Conservation (phyloP, 2,888 invertebrate genomes). For the Andrena minutula region DNA sequence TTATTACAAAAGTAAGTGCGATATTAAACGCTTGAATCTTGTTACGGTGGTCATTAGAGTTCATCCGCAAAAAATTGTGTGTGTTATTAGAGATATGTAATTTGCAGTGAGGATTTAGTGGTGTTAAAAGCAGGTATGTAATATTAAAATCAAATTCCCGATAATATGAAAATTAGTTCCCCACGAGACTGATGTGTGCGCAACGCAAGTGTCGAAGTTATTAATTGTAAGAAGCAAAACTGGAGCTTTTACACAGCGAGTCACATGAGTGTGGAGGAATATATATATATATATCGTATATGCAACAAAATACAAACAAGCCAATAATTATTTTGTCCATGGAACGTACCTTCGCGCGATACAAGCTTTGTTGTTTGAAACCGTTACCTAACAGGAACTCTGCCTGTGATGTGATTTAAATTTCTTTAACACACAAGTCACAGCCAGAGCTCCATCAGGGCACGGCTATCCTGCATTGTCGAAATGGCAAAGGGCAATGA, state of each 20-base stretch:
- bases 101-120: background rate
- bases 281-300: background rate
- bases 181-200: background rate
- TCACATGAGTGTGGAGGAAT: background rate
- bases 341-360: slow-evolving; percentile 73
- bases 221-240: background rate
- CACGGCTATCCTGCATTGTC: slow-evolving; percentile 74
- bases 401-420: slow-evolving; percentile 95
- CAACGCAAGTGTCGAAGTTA: background rate
- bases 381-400: slow-evolving; percentile 93
- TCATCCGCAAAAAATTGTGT: no score
- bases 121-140: slow-evolving; percentile 29
- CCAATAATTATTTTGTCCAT: slow-evolving; percentile 56
- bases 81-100: background rate
- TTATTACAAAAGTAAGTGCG: background rate
- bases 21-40: no score
- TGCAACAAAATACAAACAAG: slow-evolving; percentile 37
- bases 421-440: slow-evolving; percentile 90
- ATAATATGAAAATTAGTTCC: background rate
- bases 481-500: slow-evolving; percentile 57
- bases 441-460: slow-evolving; percentile 91
- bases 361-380: slow-evolving; percentile 75
- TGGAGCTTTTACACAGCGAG: background rate
- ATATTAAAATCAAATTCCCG: slow-evolving; percentile 9
- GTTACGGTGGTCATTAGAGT: no score